phyloP scores from a whole-genome alignment of 1,140 invertebrate species.

The Tribolium castaneum region DNA sequence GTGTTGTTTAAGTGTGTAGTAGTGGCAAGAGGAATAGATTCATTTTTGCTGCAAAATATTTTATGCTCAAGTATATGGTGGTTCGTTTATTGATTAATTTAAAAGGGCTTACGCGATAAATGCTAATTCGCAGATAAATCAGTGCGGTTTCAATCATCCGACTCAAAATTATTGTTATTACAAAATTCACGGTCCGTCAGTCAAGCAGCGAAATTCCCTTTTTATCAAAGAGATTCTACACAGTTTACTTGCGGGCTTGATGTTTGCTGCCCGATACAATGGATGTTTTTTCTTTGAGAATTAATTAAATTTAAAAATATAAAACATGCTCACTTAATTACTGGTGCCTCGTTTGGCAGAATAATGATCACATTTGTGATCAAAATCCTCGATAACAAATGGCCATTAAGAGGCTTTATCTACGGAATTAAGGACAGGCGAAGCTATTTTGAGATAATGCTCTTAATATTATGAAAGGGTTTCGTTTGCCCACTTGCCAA shows the following conservation, averaged over 20 bases:
- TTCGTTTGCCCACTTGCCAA: no score
- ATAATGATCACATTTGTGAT: background rate
- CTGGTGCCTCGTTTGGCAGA: background rate
- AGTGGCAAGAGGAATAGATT: background rate
- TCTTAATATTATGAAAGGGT: background rate
- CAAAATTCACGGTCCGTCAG: slow-evolving; percentile 20
- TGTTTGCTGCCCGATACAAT: background rate
- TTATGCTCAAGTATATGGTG: background rate
- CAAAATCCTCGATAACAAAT: background rate
- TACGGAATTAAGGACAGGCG: background rate
- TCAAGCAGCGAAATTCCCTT: slow-evolving; percentile 15
- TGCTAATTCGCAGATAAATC: slow-evolving; percentile 6
- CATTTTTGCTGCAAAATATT: background rate
- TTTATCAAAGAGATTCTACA: slow-evolving; percentile 23
- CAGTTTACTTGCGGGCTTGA: background rate
- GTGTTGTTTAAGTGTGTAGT: background rate
- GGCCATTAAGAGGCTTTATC: background rate
- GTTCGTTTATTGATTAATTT: background rate
- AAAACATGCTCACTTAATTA: background rate
- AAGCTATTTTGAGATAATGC: background rate
- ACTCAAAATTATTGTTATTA: slow-evolving; percentile 28
- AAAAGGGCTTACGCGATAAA: background rate
- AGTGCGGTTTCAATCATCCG: background rate
- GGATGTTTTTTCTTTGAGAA: background rate
- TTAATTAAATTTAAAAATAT: background rate